Base-by-base conservation (phyloP, 2,888 invertebrate genomes). In the Cerceris ruficornis region DNA sequence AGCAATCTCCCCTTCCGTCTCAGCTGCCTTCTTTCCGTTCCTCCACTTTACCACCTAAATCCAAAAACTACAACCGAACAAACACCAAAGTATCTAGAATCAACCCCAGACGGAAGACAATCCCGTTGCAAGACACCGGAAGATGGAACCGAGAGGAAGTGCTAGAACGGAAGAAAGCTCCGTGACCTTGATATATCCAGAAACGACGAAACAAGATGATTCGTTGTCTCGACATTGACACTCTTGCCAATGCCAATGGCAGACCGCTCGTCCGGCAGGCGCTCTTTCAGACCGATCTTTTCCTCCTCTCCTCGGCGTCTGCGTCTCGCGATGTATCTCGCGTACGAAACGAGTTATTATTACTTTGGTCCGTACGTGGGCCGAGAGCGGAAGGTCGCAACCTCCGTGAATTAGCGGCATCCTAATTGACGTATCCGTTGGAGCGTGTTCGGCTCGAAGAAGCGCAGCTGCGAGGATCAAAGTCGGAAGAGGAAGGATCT, bases 351-450 rank as follows among this genome's bases (percentile, higher is more conserved):
- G 67, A 80, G 66, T 81, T 69, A 52, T 73, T 67, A 66, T 69
- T 68, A 57, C 65, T 57, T 69, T 61, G 55, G 68, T 54, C 68
- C 49, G 65, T 65, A 52, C 77, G 74, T 55, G 62, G 69, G 64
- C 54, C 50, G 86, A 77, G 70, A 81, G 62, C 83, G 87, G 84
- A 88, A 86, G 86, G 82, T 82, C 79, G 70, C 75, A 77, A 82
- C 86, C 83, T 81, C 75, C 69, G 73, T 71, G 77, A 87, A 86
- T 85, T 86, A 83, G 82, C 72, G 64, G 69, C 81, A 75, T 85
- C 78, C 84, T 87, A 87, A 87, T 87, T 86, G 86, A 82, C 81
- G 75, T 85, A 85, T 87, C 84, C 87, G 86, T 84, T 76, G 61
- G 67, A 58, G 67, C 50, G 54, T 59, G 69, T 75, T 62, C 70